Base-by-base conservation (phyloP, 2,888 invertebrate species). In the Sarcophaga rosellei region DNA sequence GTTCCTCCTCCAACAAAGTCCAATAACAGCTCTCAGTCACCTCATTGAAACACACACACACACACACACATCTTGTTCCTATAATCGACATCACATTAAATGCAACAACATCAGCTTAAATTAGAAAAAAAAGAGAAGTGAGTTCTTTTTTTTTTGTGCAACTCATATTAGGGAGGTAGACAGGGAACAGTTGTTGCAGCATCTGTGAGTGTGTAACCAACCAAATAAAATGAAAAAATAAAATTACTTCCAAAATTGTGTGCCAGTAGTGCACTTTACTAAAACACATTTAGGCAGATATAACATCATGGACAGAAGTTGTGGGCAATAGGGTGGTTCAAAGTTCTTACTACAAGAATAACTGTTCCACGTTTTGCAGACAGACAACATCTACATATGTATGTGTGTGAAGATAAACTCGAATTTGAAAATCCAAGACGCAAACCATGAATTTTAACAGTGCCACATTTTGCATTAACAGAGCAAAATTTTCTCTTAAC, bases 221-320 rank as follows among this genome's bases (percentile, higher is more conserved):
- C 35, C 35, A 35, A 35, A 35, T 2, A 35, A 35, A 35, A 35
- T 3, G 6, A 35, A 35, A 15, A 47, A 0, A 23, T n/a, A 57
- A 76, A 74, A 75, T 35, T 53, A 62, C 53, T 20, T 73, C 45
- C 62, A 63, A 70, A 75, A 82, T 77, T 82, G 70, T 72, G 66
- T 77, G 72, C 61, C 47, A 77, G 47, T 70, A 77, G 61, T 66
- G 25, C 44, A 72, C 76, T 82, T 70, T 70, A 47, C 70, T 66
- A 63, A 76, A n/a, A 20, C 6, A 70, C 8, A 72, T 82, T 82
- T 76, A 45, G 63, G 23, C 75, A 63, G 63, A 70, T 63, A 75
- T 62, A 61, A 69, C 63, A 75, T 57, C 17, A 53, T 53, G 53
- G 53, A 4, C 81, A 75, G n/a, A 62, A 47, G 23, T 17, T 70